phyloP scores from a whole-genome alignment of 2,888 invertebrate genomes.

The Ellobium chinense region DNA sequence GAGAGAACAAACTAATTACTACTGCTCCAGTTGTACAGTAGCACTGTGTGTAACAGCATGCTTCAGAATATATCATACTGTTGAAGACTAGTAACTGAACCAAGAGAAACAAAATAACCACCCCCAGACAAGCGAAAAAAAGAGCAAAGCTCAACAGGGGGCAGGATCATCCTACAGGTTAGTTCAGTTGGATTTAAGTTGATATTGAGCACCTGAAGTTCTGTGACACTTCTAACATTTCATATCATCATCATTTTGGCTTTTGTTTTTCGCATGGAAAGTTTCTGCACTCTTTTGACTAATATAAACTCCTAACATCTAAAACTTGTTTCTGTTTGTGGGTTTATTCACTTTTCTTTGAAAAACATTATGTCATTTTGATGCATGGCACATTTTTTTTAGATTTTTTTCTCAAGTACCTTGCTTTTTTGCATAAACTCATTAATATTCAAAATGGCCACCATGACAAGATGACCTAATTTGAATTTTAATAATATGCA shows the following conservation, averaged over 20 bases:
- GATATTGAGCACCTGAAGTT: not conserved
- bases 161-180: not conserved
- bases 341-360: not conserved
- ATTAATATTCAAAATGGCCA: constrained; percentile 15
- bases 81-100: not conserved
- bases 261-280: not conserved
- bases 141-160: constrained; percentile 2
- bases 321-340: not conserved
- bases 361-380: not conserved
- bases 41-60: not conserved
- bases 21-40: not conserved
- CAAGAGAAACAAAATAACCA: not conserved
- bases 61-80: not conserved
- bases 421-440: not conserved
- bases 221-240: not conserved
- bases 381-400: not conserved
- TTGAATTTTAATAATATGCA: not conserved
- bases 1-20: not conserved
- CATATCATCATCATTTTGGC: not conserved
- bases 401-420: not conserved
- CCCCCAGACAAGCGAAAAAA: not conserved
- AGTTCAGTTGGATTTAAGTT: not conserved
- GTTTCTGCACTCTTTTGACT: not conserved
- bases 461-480: not conserved
- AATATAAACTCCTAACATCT: not conserved